phyloP scores from a whole-genome alignment of 2,888 invertebrate species.

The Eumacrocentrus americanus region DNA sequence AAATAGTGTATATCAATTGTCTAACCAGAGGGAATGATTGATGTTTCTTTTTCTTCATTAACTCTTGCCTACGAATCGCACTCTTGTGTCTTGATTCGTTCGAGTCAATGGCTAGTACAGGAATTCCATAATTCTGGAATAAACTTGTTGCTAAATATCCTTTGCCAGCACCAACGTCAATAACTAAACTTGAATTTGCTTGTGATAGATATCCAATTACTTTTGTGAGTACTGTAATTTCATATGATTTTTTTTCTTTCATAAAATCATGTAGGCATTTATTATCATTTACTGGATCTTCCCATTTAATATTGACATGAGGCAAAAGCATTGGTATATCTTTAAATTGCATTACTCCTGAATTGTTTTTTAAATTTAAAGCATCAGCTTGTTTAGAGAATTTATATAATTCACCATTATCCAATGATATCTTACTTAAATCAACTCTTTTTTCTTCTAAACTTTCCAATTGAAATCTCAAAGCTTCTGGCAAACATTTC shows the following conservation, averaged over 20 bases:
- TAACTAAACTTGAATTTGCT: conserved; percentile 42
- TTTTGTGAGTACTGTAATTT: conserved; percentile 60
- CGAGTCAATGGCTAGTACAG: conserved; percentile 84
- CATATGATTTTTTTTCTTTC: conserved; percentile 82
- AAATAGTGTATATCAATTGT: neutral
- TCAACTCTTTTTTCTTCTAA: conserved; percentile 4
- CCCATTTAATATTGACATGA: conserved; percentile 53
- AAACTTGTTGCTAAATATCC: conserved; percentile 78
- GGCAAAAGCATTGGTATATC: conserved; percentile 56
- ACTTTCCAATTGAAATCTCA: conserved; percentile 64
- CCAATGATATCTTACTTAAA: neutral
- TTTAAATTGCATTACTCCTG: conserved; percentile 32
- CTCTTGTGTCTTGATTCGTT: conserved; percentile 71
- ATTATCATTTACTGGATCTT: conserved; percentile 35
- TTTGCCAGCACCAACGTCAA: conserved; percentile 90
- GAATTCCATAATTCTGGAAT: conserved; percentile 72
- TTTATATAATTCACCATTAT: conserved; percentile 26
- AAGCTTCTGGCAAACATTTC: conserved; percentile 64
- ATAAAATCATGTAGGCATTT: conserved; percentile 67
- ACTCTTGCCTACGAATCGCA: conserved; percentile 64
- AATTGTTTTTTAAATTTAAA: conserved; percentile 47
- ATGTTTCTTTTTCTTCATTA: conserved; percentile 35
- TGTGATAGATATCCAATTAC: conserved; percentile 41
- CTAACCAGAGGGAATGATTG: conserved; percentile 47
- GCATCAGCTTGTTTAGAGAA: conserved; percentile 42